Percentiles rank a stretch among this genome's conserved stretches.
Evolutionary conservation across 1,140 invertebrate species (phyloP).

Genomic region (Ridgeia piscesae): DNA sequence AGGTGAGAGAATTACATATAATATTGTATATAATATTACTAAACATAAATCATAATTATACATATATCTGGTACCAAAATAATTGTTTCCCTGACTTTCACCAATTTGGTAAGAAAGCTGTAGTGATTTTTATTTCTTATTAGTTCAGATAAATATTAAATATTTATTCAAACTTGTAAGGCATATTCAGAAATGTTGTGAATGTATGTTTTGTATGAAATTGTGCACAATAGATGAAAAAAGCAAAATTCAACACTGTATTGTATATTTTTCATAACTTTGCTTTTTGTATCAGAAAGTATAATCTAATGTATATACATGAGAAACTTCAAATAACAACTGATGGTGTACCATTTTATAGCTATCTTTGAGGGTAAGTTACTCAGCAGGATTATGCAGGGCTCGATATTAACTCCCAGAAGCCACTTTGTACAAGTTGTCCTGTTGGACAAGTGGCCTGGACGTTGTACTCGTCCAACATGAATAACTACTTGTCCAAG

Average conservation of each 20-base stretch:
- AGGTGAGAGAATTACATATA: constrained; percentile 9
- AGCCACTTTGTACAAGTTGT: no score
- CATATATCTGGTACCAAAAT: background rate
- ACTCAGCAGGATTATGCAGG: background rate
- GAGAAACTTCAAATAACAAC: background rate
- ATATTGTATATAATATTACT: background rate
- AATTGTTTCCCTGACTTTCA: background rate
- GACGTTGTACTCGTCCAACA: no score
- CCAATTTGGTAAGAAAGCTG: background rate
- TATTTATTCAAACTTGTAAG: no score
- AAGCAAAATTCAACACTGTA: background rate
- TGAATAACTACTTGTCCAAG: no score
- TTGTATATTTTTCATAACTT: background rate
- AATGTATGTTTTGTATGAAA: background rate
- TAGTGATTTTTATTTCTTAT: background rate
- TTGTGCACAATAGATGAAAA: background rate
- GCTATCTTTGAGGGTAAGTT: background rate
- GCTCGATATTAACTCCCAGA: no score
- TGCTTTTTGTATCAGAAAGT: background rate
- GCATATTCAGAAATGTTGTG: background rate
- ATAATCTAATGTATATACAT: background rate
- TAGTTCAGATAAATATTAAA: background rate
- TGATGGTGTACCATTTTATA: background rate
- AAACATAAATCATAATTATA: constrained; percentile 9
- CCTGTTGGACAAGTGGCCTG: no score